Percentiles rank a stretch among this genome's conserved stretches.
Conservation (phyloP, 2,797 vertebrate genomes). For the Gymnocypris eckloni region DNA sequence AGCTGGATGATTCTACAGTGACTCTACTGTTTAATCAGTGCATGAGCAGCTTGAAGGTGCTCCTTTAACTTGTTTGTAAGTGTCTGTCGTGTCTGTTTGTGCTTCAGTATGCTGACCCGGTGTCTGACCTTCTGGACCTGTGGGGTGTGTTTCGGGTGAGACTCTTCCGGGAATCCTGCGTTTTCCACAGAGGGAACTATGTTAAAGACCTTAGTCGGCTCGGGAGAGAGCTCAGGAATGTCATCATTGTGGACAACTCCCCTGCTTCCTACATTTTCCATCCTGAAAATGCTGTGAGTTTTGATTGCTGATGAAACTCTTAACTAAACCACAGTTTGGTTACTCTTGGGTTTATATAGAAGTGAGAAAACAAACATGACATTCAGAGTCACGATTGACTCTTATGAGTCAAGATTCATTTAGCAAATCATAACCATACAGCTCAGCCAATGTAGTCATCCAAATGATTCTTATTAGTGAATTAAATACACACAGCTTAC, state of each 20-base stretch:
- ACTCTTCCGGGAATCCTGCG: conserved; percentile 95
- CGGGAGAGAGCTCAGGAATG: conserved; percentile 93
- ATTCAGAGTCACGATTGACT: not conserved
- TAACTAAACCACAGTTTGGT: not conserved
- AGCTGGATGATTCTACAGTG: not conserved
- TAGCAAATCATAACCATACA: not conserved
- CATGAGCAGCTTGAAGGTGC: conserved; percentile 62
- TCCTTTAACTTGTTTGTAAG: conserved; percentile 28
- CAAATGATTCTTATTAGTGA: not conserved
- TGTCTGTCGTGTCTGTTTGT: conserved; percentile 50
- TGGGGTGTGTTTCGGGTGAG: conserved; percentile 94
- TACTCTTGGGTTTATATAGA: not conserved
- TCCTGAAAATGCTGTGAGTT: conserved; percentile 96
- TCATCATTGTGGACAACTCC: conserved; percentile 97
- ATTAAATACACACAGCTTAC: not conserved
- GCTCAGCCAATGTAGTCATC: not conserved
- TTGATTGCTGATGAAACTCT: not conserved
- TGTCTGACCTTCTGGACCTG: conserved; percentile 94
- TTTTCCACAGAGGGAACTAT: conserved; percentile 96
- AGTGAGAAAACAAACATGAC: not conserved
- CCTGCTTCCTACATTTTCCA: conserved; percentile 98
- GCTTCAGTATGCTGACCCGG: conserved; percentile 92
- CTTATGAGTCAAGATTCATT: not conserved
- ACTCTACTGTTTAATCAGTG: not conserved
- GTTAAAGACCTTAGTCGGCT: conserved; percentile 97